phyloP scores from a whole-genome alignment of 92 coral and sea anemone genomes.

The Actinostola sp. region DNA sequence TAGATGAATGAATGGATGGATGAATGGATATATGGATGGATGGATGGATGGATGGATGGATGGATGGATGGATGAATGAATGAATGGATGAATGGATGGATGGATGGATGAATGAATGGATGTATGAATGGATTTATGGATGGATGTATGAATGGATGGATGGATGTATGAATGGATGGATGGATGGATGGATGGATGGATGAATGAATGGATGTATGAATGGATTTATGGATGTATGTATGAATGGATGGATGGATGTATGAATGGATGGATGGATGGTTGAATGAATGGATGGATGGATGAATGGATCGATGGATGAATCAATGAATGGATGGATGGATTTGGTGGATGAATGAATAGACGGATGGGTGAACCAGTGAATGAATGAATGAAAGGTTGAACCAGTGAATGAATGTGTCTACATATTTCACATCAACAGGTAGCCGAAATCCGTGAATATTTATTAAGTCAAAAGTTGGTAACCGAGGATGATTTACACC shows the following conservation, averaged over 20 bases:
- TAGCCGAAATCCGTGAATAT: constrained; percentile 84
- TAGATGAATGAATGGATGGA: neutral
- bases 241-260: neutral
- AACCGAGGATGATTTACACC: constrained; percentile 91
- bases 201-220: neutral
- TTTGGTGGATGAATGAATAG: neutral
- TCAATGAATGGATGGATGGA: neutral
- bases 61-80: neutral
- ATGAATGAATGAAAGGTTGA: neutral
- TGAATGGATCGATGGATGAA: too few species aligned
- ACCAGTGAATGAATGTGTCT: too few species aligned
- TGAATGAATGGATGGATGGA: neutral
- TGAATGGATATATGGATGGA: neutral
- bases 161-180: neutral
- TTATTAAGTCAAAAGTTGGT: constrained; percentile 76
- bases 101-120: neutral
- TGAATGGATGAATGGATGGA: neutral
- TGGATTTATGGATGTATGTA: too few species aligned
- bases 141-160: neutral
- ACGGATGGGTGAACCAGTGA: neutral
- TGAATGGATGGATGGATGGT: neutral
- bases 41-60: neutral
- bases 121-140: too few species aligned
- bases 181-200: neutral
- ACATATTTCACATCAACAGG: constrained; percentile 45